These are phyloP conservation scores for Crepidodera aurea DNA, from an alignment of 2,888 invertebrate genomes.

Conservation along the genomic window DNA sequence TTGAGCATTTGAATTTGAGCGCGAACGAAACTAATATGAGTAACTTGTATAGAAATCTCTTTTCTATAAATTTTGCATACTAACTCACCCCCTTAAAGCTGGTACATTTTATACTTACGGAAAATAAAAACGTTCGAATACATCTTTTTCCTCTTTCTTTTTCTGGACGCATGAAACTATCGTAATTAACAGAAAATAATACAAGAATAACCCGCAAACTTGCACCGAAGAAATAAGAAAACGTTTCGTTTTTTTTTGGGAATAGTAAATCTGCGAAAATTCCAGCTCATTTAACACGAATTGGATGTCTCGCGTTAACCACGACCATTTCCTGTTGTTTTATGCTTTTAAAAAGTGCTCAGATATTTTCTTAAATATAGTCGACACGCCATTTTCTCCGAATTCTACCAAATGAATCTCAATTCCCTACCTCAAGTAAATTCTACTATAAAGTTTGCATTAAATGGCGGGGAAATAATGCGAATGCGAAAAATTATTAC, in stretches of 20 bases:
- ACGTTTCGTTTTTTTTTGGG: neutral
- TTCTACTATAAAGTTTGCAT: conserved; percentile 17
- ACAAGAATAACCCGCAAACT: neutral
- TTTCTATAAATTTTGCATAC: too few relatives aligned
- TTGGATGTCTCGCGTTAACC: conserved; percentile 7
- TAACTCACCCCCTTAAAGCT: too few relatives aligned
- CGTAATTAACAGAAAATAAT: too few relatives aligned
- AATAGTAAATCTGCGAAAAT: conserved; percentile 3
- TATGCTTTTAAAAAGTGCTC: conserved; percentile 17
- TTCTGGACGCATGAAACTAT: too few relatives aligned
- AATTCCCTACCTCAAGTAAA: conserved; percentile 12
- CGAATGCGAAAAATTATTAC: conserved; percentile 10
- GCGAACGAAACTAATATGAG: too few relatives aligned
- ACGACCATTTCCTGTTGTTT: conserved; percentile 10
- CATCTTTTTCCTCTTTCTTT: too few relatives aligned
- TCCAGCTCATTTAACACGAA: conserved; percentile 14
- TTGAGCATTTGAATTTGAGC: too few relatives aligned
- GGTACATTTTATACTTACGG: too few relatives aligned
- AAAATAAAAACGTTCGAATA: too few relatives aligned
- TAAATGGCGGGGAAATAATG: conserved; percentile 20
- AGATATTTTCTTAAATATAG: conserved; percentile 17
- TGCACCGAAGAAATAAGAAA: neutral
- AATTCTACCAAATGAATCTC: conserved; percentile 15
- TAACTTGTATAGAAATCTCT: too few relatives aligned
- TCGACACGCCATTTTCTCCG: conserved; percentile 9